Base-by-base conservation (phyloP, 2,888 invertebrate species). In the Orchesella flavescens region DNA sequence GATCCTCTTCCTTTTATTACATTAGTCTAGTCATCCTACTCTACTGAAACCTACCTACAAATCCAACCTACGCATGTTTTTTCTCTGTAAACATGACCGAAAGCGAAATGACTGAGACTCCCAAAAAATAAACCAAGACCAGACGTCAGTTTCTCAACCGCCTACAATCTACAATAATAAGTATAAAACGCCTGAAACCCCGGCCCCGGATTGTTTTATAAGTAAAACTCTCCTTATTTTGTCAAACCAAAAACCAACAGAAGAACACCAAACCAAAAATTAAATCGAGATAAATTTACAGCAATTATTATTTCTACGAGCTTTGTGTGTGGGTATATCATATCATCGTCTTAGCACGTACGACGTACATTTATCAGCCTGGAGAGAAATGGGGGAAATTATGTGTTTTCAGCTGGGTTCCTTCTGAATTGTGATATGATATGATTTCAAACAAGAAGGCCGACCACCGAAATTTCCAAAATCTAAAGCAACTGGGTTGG, bases 1-100 rank as follows among this genome's bases (percentile, higher is more conserved):
- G 57, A 77, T 68, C 68, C 77, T 77, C 57, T 77, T 77, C 68
- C 77, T 77, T 43, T 72, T 68, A 77, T 77, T 77, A 49, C 59
- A 77, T 77, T 77, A 77, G 43, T 46, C 65, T 44, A 7, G 3
- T 34, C 34, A 66, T n/a, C n/a, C n/a, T n/a, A n/a, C n/a, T n/a
- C n/a, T n/a, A n/a, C n/a, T n/a, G n/a, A n/a, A n/a, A n/a, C n/a
- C n/a, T n/a, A n/a, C n/a, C n/a, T n/a, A n/a, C n/a, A n/a, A n/a
- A n/a, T n/a, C n/a, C n/a, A 24, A 4, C 19, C 55, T 43, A 68
- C 66, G 44, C 68, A n/a, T 23, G 21, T 55, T 53, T n/a, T 17
- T 21, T 55, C 55, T 74, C 17, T 65, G n/a, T 61, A 63, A 61
- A 74, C 61, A 43, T 53, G 46, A 23, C 61, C 12, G 13, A 61